Conservation (phyloP, 2,797 vertebrate genomes). For the Capromys pilorides region DNA sequence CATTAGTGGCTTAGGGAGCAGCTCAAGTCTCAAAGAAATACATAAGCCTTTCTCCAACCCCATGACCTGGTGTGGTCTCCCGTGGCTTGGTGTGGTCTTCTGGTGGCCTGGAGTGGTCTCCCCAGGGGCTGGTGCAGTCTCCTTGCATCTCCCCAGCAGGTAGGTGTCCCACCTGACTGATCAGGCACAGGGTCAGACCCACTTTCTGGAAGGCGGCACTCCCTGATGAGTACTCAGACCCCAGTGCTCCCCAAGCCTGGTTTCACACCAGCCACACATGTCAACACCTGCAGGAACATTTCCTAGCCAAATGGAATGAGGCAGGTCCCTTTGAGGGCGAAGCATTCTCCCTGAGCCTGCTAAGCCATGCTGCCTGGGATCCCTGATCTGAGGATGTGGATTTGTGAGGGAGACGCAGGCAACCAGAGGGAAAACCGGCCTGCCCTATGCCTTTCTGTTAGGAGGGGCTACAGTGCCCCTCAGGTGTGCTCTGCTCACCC, state of each 20-base stretch:
- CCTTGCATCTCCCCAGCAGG: too few species aligned
- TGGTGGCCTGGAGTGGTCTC: not conserved
- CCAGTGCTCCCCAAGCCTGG: slow-evolving; percentile 34
- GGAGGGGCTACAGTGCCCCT: not conserved
- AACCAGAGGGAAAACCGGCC: not conserved
- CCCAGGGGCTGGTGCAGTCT: too few species aligned
- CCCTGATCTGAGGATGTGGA: not conserved
- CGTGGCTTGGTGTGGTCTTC: too few species aligned
- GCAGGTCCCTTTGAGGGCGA: not conserved
- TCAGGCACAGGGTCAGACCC: slow-evolving; percentile 18
- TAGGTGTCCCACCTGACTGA: slow-evolving; percentile 53
- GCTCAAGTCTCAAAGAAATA: slow-evolving; percentile 33
- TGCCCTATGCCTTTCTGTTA: not conserved
- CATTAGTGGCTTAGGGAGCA: not conserved
- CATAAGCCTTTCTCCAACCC: slow-evolving; percentile 46
- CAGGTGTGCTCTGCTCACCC: not conserved
- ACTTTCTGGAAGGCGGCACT: slow-evolving; percentile 25
- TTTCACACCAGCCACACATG: slow-evolving; percentile 33
- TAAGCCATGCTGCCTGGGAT: not conserved
- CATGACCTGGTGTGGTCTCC: not conserved
- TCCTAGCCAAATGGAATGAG: slow-evolving; percentile 45
- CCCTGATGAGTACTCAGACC: slow-evolving; percentile 11
- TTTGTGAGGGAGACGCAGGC: not conserved
- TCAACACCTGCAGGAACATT: slow-evolving; percentile 8
- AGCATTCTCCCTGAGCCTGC: not conserved